Evolutionary conservation across 2,888 invertebrate species (phyloP), one percentile per base, ranked within the genome.

Genomic region (Drosophila ezoana): DNA sequence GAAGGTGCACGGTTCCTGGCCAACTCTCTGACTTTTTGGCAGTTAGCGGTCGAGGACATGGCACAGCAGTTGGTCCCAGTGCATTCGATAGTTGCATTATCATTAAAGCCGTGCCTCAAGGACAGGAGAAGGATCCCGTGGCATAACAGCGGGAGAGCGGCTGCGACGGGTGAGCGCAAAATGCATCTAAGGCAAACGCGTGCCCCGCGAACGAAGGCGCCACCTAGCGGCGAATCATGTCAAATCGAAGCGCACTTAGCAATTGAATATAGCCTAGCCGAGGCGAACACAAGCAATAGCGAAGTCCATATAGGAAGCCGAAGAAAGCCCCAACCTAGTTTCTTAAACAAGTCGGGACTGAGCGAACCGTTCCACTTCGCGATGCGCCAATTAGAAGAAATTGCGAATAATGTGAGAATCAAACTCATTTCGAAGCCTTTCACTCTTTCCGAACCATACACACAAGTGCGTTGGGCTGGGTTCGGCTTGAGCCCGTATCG

Each of bases 1-100:
- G 65, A 76, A 59, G 64, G 67, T 66, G 57, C 51, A 38, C 62
- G 47, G 47, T 51, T 70, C 52, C 63, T 37, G 40, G 38, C 38
- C 52, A 53, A 64, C 20, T 57, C 47, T 18, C 66, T 68, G 78
- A 70, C 79, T 73, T 65, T 63, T 62, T 38, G 64, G 44, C 66
- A 51, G 61, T 73, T 81, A 41, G 32, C 13, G 20, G 61, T 66
- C 63, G 72, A 83, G 84, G 87, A 83, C 84, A 64, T 38, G 13
- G 58, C 84, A 16, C 83, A 83, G 89, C 84, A 63, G 87, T 71
- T 41, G 79, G 82, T 79, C 76, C 59, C 41, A 18, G 10, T 33
- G 47, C 66, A 38, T 28, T 37, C 57, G 74, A 18, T 56, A 56
- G 61, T 71, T 59, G 63, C 72, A 88, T 88, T 82, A 82, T 70